These are phyloP conservation scores for Dusona sp. DNA, from an alignment of 2,888 invertebrate species.

Conservation along the genomic window DNA sequence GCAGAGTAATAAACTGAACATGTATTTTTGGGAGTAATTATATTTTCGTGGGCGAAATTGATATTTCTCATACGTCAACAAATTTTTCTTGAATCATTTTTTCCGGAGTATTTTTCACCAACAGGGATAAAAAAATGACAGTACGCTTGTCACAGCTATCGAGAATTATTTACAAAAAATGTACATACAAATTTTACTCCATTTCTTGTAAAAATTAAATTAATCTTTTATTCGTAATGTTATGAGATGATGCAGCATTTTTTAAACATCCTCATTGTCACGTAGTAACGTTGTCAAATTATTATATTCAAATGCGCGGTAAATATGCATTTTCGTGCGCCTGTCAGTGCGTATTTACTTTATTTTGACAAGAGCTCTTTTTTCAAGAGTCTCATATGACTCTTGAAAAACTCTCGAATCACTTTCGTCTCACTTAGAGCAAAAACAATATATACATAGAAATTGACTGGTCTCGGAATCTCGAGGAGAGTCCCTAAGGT, in stretches of 20 bases:
- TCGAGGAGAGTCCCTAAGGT: slow-evolving; percentile 41
- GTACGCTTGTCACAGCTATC: neutral
- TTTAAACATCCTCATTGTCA: neutral
- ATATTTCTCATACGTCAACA: neutral
- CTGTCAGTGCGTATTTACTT: slow-evolving; percentile 2
- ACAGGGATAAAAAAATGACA: neutral
- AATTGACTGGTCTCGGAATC: slow-evolving; percentile 28
- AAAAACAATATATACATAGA: neutral
- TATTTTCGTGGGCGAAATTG: neutral
- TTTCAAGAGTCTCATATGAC: neutral
- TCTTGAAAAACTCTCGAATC: slow-evolving; percentile 12
- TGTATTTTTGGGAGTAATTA: neutral
- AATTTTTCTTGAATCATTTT: neutral
- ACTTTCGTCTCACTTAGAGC: neutral
- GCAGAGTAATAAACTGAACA: neutral
- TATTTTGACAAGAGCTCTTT: slow-evolving; percentile 15
- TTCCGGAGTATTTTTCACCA: neutral
- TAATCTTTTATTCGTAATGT: neutral
- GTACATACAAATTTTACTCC: neutral
- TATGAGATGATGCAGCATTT: neutral
- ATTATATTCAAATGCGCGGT: neutral
- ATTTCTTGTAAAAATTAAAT: neutral
- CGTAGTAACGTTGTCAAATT: neutral
- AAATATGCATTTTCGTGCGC: neutral
- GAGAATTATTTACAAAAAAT: neutral